phyloP scores from a whole-genome alignment of 2,888 invertebrate species.

The Tipula confusa region DNA sequence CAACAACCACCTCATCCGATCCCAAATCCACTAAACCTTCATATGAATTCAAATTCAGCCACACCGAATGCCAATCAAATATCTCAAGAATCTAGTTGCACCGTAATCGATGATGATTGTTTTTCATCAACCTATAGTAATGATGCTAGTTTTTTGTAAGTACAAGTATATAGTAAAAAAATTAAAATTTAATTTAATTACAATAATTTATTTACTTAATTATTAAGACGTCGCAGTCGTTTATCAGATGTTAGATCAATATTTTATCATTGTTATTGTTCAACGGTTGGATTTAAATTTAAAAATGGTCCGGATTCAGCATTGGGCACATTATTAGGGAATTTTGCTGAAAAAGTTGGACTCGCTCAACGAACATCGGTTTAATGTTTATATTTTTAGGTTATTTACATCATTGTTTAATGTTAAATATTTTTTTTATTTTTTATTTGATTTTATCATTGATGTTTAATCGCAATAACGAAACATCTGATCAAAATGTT shows the following conservation, averaged over 20 bases:
- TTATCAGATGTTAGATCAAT: constrained; percentile 33
- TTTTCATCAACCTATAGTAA: constrained; percentile 33
- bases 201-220: background rate
- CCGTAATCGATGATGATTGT: constrained; percentile 35
- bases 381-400: constrained; percentile 1
- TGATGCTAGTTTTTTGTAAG: constrained; percentile 34
- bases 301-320: constrained; percentile 34
- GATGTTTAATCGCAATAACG: background rate
- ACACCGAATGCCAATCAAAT: constrained; percentile 30
- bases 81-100: constrained; percentile 33
- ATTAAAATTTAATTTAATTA: background rate
- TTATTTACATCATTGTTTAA: background rate
- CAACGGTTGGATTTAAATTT: constrained; percentile 35
- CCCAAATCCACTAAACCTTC: background rate
- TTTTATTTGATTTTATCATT: constrained; percentile 20
- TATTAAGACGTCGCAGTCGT: constrained; percentile 33
- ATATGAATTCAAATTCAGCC: background rate
- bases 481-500: background rate
- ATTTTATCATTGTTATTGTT: constrained; percentile 35
- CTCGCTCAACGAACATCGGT: constrained; percentile 31
- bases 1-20: background rate
- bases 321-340: constrained; percentile 35
- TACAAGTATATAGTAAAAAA: background rate
- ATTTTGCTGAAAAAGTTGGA: constrained; percentile 35
- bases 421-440: background rate